Base-by-base conservation (phyloP, 2,888 invertebrate genomes). In the Ypsolopha sequella region DNA sequence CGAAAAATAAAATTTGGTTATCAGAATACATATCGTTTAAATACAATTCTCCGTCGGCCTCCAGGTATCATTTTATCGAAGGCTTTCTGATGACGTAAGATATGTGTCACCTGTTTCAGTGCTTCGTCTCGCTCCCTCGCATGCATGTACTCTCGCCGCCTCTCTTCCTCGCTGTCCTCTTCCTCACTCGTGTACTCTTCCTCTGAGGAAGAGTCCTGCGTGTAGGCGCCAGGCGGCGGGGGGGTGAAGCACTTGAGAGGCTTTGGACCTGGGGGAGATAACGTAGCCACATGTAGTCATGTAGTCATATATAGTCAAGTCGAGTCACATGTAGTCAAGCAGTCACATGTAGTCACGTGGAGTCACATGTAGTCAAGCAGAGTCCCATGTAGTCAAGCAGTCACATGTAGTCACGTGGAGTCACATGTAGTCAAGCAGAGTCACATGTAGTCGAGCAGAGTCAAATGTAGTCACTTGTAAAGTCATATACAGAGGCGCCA, bases 201-300 rank as follows among this genome's bases (percentile, higher is more conserved):
- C 51, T 81, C 87, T 13, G 78, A 82, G 4, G 85, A 86, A 6
- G 76, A 68, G 62, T 86, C 87, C 34, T 81, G 88, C 57, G 85
- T 88, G 63, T 87, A 88, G 60, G 82, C 85, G 6, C 87, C 89
- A 59, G 95, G 94, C 11, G 95, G 95, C 0, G 96, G 96, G 1
- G 96, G 96, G 0, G 96, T 96, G 77, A 96, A 96, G 53, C 95
- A 87, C 74, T 96, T 96, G 55, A 96, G 75, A 0, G 96, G 96
- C 68, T 95, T 95, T 0, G 92, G 94, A 9, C 93, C 90, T 88
- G 64, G 7, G 6, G 47, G 9, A 46, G 7, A 7, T 48, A 2
- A 36, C 11, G 7, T 13, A 10, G 3, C n/a, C n/a, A n/a, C n/a
- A n/a, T n/a, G n/a, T n/a, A n/a, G n/a, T n/a, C n/a, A n/a, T n/a